Evolutionary conservation across 2,797 vertebrate genomes (phyloP).

Genomic region (Tachyglossus aculeatus): DNA sequence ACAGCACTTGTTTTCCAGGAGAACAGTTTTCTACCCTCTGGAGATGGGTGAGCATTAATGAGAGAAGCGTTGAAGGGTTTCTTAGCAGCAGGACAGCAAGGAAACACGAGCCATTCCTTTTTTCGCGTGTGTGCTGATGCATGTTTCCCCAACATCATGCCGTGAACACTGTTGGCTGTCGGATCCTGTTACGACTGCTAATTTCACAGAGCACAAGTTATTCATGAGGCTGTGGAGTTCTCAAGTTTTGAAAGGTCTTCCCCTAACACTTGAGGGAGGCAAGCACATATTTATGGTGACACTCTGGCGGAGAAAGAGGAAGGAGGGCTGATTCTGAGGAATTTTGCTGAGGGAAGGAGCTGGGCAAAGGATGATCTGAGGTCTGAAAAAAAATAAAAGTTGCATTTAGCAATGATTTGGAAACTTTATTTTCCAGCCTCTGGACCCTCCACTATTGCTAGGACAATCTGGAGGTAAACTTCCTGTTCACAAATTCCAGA

Average conservation of each 20-base stretch:
- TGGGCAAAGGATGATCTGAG: constrained; percentile 18
- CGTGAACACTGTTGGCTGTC: background rate
- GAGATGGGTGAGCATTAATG: too few species aligned
- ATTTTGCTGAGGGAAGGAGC: background rate
- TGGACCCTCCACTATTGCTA: constrained; percentile 15
- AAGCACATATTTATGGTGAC: background rate
- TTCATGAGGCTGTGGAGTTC: background rate
- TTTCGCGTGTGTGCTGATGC: background rate
- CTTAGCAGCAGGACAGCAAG: background rate
- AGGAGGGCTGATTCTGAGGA: background rate
- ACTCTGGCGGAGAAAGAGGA: background rate
- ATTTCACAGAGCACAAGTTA: background rate
- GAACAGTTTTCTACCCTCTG: too few species aligned
- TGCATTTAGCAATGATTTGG: constrained; percentile 17
- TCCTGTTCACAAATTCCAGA: constrained; percentile 6
- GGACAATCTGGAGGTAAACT: constrained; percentile 31
- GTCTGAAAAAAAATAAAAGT: background rate
- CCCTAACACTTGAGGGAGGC: background rate
- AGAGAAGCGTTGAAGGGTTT: too few species aligned
- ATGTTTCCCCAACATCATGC: background rate
- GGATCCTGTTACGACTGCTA: background rate
- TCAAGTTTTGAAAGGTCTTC: background rate
- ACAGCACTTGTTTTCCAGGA: too few species aligned
- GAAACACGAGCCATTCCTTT: background rate
- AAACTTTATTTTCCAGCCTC: constrained; percentile 22